Evolutionary conservation across 2,797 vertebrate species (phyloP).

Genomic region (Siniperca scherzeri): DNA sequence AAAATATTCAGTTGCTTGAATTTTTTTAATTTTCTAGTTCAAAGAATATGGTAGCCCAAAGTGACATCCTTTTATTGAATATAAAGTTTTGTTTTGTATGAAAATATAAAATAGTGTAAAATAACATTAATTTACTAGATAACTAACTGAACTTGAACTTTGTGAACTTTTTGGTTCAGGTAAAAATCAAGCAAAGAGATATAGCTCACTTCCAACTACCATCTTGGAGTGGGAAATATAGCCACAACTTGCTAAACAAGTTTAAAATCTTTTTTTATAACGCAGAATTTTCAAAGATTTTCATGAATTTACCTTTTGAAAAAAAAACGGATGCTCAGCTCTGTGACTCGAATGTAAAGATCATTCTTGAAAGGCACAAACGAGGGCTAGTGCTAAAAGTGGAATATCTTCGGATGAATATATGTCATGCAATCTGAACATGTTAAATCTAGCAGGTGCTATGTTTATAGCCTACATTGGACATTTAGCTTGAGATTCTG

Average conservation of each 20-base stretch:
- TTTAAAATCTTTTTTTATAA: background rate
- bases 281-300: background rate
- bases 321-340: background rate
- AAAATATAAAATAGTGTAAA: background rate
- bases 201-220: background rate
- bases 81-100: too few species aligned
- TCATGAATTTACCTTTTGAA: background rate
- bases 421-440: background rate
- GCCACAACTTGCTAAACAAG: background rate
- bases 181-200: background rate
- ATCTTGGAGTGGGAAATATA: background rate
- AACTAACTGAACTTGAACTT: background rate
- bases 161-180: background rate
- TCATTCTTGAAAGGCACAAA: background rate
- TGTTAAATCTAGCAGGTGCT: background rate
- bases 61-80: too few species aligned
- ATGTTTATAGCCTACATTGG: background rate
- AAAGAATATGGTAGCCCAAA: too few species aligned
- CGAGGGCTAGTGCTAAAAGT: background rate
- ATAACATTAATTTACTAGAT: background rate
- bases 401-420: background rate
- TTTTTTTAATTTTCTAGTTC: too few species aligned
- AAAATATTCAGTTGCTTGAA: background rate
- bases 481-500: background rate
- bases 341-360: background rate